Evolutionary conservation across 2,888 invertebrate genomes (phyloP), one percentile per base, ranked within the genome.

Genomic region (Meliscaeva auricollis): DNA sequence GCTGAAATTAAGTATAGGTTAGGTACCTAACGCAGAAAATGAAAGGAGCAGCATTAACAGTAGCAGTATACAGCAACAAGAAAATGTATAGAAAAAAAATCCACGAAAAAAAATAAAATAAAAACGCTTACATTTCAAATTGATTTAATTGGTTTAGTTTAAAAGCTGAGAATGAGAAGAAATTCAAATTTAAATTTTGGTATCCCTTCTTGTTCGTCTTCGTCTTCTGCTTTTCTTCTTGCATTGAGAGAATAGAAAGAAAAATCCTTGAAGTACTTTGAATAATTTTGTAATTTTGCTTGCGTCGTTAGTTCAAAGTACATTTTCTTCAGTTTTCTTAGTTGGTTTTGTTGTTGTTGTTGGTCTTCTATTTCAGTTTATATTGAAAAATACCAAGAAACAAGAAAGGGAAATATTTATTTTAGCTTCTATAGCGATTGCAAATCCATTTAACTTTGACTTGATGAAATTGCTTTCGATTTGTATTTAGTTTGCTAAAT

Each of bases 91-190:
- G 50, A 35, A 35, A 56, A 56, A 32, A 38, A 8, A 60, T 5
- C 35, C 35, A 38, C 38, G n/a, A n/a, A n/a, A 38, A 0, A 38
- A 52, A 52, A 9, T 41, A 35, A 7, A 58, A 35, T 50, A 68
- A 66, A 83, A 77, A 54, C 62, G 73, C 78, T 82, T 77, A 69
- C 69, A 75, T 62, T 62, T 75, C 46, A 73, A 77, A 82, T 82
- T 70, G 52, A 82, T 82, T 77, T 82, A 73, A 82, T 82, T 77
- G 82, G 78, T 68, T 77, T 54, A 58, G 60, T 73, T 69, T 74
- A 20, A 44, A 20, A 44, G 62, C n/a, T 52, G 44, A 35, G 60
- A 26, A 58, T 44, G 38, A 26, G 72, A 22, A 52, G 62, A 68
- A 52, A 56, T 68, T 52, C 26, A 44, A 44, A 66, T 41, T 50